Percentiles rank a stretch among this genome's conserved stretches.
These are phyloP conservation scores for Myripristis jacobus DNA, from an alignment of 2,797 vertebrate species.

Conservation along the genomic window DNA sequence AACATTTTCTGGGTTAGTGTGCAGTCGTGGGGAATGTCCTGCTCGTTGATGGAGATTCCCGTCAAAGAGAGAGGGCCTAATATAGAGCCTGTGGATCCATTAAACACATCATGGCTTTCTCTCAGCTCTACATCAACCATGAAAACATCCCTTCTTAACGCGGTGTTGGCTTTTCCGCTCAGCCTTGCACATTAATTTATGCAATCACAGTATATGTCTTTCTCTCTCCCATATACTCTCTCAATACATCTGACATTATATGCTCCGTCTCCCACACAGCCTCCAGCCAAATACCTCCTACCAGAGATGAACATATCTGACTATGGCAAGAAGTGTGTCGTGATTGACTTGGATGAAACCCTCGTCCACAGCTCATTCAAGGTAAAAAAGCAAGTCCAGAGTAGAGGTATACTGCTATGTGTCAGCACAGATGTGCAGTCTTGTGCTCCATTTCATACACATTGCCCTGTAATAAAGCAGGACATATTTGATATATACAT, in stretches of 20 bases:
- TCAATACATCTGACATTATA: slow-evolving; percentile 67
- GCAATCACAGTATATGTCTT: slow-evolving; percentile 6
- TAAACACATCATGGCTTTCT: slow-evolving; percentile 25
- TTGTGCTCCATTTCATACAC: too few species aligned
- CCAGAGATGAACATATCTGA: slow-evolving; percentile 96
- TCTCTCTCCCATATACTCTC: not conserved
- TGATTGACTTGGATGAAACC: slow-evolving; percentile 98
- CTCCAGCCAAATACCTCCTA: slow-evolving; percentile 97
- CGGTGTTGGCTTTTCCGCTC: slow-evolving; percentile 51
- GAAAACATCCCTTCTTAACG: slow-evolving; percentile 42
- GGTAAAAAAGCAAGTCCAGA: too few species aligned
- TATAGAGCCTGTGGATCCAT: slow-evolving; percentile 13
- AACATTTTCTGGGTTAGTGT: slow-evolving; percentile 4
- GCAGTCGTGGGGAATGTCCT: not conserved
- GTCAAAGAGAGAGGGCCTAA: not conserved
- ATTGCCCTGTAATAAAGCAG: too few species aligned
- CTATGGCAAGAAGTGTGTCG: slow-evolving; percentile 97
- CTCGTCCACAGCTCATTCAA: slow-evolving; percentile 99
- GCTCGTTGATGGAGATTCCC: not conserved
- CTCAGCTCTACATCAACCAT: slow-evolving; percentile 13
- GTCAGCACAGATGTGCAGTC: not conserved
- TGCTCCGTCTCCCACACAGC: slow-evolving; percentile 78
- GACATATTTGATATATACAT: too few species aligned
- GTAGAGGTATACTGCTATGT: not conserved
- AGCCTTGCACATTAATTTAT: slow-evolving; percentile 35